These are phyloP conservation scores for Alcedo atthis DNA, from an alignment of 2,797 vertebrate species.

Conservation along the genomic window DNA sequence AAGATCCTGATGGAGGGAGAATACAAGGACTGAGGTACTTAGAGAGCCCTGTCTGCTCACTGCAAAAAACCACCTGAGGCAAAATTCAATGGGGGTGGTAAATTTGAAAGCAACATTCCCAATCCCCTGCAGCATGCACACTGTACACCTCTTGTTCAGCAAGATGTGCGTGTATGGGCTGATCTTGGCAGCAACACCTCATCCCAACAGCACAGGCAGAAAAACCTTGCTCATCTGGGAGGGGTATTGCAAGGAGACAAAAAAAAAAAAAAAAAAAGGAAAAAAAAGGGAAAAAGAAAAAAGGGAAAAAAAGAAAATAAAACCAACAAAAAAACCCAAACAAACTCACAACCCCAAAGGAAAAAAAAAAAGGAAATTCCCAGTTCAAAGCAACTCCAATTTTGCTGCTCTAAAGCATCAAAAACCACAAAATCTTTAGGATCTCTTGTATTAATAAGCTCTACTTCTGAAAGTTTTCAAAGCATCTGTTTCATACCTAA, in stretches of 20 bases:
- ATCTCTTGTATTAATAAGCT: background rate
- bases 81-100: background rate
- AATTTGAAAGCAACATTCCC: background rate
- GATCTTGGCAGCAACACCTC: background rate
- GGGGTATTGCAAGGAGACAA: accelerated
- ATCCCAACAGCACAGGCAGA: background rate
- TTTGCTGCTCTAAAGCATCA: background rate
- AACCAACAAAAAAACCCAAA: no score
- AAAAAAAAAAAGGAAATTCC: background rate
- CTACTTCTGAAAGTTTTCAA: background rate
- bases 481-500: background rate
- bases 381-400: background rate
- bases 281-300: no score
- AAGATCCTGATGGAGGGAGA: background rate
- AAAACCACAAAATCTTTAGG: background rate
- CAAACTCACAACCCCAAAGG: background rate
- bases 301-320: no score
- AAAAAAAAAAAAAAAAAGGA: no score
- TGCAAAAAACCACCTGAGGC: background rate
- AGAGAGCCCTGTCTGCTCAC: background rate
- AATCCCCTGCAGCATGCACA: background rate
- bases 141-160: background rate
- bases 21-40: background rate
- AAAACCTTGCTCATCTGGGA: background rate
- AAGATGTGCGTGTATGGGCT: accelerated